Base-by-base conservation (phyloP, 2,797 vertebrate species). In the Gobionotothen gibberifrons region DNA sequence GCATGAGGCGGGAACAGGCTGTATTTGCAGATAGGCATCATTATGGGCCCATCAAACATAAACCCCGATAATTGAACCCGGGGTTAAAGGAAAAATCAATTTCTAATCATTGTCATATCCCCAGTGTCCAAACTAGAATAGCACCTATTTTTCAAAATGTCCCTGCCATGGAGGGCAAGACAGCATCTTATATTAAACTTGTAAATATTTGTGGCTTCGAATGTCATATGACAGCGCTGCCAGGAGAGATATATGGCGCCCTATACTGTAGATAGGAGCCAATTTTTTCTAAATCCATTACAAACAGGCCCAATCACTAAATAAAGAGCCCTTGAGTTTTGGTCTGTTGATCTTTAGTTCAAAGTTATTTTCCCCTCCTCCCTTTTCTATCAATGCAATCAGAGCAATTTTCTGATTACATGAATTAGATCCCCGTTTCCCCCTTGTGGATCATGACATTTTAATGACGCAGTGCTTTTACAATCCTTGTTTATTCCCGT, bases 21-120 rank as follows among this genome's bases (percentile, higher is more conserved):
- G 63, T 61, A 78, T 85, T 87, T 85, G 87, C 83, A 91, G 78
- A 89, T 68, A 79, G 86, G 75, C 76, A 16, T 84, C 84, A 88
- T 93, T 92, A 92, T 68, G 68, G 72, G 77, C 44, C 74, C 80
- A 90, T 93, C 83, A 89, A 93, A 87, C 76, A 78, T 81, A 85
- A 88, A 86, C 79, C 74, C 82, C 60, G 70, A 91, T 93, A 90
- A 93, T 90, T 94, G 86, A 93, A 93, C 92, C 78, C 47, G 60
- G 72, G 82, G 84, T 78, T 87, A 84, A 85, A 86, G 69, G 42
- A 84, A 81, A 93, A 93, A 94, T 94, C 90, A 69, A 94, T 95
- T 93, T 94, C 85, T 89, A 94, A 94, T 93, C 92, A 89, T 83
- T 81, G 90, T 85, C 81, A 91, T 92, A 89, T 86, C 80, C 85